Evolutionary conservation across 37 sponge, comb jelly and placozoan genomes (phyloP).

Genomic region (Amphimedon queenslandica): DNA sequence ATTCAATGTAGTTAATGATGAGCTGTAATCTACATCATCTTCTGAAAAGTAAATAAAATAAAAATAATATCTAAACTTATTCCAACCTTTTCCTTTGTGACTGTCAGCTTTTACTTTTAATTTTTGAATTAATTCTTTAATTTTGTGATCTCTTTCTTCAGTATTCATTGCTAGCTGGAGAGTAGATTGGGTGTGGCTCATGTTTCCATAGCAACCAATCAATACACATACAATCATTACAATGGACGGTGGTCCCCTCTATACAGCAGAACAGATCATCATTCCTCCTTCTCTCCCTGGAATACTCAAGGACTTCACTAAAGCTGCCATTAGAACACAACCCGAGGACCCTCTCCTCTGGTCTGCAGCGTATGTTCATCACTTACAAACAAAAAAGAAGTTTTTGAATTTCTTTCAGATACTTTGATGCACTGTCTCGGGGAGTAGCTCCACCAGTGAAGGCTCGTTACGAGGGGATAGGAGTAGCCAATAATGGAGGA

Average conservation of each 20-base stretch:
- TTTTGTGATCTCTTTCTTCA: no score
- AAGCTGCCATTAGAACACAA: conserved; percentile 97
- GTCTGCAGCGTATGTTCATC: conserved; percentile 93
- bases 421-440: conserved; percentile 78
- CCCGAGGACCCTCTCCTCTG: conserved; percentile 86
- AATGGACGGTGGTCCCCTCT: conserved; percentile 66
- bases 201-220: neutral
- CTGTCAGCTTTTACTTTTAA: no score
- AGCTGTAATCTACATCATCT: no score
- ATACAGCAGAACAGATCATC: conserved; percentile 95
- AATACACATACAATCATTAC: neutral
- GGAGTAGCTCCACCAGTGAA: conserved; percentile 90
- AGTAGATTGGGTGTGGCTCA: conserved; percentile 4
- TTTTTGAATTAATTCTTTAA: no score
- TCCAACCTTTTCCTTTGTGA: no score
- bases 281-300: conserved; percentile 91
- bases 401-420: conserved; percentile 31
- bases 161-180: conserved; percentile 3
- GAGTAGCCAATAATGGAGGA: conserved; percentile 42
- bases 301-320: conserved; percentile 94
- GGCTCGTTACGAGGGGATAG: conserved; percentile 64
- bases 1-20: no score
- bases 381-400: no score
- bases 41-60: no score
- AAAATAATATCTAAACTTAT: no score